Conservation (phyloP, 2,113 vertebrate species). For the Okapia johnstoni region DNA sequence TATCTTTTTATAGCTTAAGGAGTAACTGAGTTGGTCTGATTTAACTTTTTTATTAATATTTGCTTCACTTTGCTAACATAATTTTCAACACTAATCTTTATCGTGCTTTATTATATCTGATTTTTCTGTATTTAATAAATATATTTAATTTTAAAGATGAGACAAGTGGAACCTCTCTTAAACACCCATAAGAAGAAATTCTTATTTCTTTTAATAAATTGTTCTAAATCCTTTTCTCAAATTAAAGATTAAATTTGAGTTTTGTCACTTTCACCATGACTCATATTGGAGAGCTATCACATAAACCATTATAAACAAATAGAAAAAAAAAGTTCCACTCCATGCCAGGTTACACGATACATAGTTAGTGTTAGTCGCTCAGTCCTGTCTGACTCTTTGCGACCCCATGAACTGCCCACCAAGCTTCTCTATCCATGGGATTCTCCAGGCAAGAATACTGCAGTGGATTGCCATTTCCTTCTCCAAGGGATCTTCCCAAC, state of each 20-base stretch:
- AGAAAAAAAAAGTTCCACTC: neutral
- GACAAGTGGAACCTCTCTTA: neutral
- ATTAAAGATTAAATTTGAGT: neutral
- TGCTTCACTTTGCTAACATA: neutral
- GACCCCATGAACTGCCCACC: neutral
- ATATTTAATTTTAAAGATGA: neutral
- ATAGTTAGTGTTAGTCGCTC: neutral
- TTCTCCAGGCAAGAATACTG: neutral
- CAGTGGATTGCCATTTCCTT: neutral
- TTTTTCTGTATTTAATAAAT: neutral
- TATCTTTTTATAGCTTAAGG: neutral
- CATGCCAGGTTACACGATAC: neutral
- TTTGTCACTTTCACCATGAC: neutral
- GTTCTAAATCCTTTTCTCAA: neutral
- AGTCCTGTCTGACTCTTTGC: neutral
- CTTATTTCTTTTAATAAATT: neutral
- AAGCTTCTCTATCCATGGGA: neutral
- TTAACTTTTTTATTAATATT: neutral
- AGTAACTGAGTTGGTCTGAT: neutral
- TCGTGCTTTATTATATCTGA: neutral
- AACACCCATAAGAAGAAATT: neutral
- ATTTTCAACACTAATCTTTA: neutral
- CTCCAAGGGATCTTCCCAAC: neutral
- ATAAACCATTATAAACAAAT: neutral
- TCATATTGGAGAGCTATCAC: neutral